These are phyloP conservation scores for Hydropsyche tenuis DNA, from an alignment of 1,140 invertebrate genomes.

Conservation along the genomic window DNA sequence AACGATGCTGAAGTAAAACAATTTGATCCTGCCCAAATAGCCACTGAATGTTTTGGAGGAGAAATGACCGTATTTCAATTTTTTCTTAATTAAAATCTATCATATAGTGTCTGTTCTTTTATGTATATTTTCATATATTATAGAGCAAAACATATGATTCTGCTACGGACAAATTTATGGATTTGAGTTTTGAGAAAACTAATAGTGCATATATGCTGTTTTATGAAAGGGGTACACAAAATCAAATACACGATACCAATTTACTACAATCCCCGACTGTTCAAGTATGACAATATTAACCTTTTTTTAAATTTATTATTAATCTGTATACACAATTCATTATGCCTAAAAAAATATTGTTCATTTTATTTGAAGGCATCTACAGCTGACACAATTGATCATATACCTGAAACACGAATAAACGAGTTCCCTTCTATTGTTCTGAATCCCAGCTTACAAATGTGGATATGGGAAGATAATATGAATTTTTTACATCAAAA, in stretches of 20 bases:
- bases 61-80: conserved; percentile 83
- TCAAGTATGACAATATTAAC: conserved; percentile 55
- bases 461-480: conserved; percentile 96
- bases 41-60: conserved; percentile 94
- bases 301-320: no score
- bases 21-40: conserved; percentile 93
- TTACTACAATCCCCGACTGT: conserved; percentile 56
- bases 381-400: conserved; percentile 44
- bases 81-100: not conserved
- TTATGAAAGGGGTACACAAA: conserved; percentile 77
- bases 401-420: conserved; percentile 36
- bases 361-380: conserved; percentile 41
- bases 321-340: no score
- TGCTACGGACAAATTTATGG: conserved; percentile 95
- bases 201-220: conserved; percentile 98
- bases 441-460: conserved; percentile 80
- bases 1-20: conserved; percentile 97
- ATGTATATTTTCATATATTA: conserved; percentile 52
- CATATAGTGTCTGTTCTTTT: not conserved
- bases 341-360: no score
- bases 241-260: conserved; percentile 58
- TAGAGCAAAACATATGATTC: conserved; percentile 96
- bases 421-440: conserved; percentile 47
- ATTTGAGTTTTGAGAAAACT: conserved; percentile 96
- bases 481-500: conserved; percentile 94